Evolutionary conservation across 2,888 invertebrate genomes (phyloP).

Genomic region (Nemotelus pantherinus): DNA sequence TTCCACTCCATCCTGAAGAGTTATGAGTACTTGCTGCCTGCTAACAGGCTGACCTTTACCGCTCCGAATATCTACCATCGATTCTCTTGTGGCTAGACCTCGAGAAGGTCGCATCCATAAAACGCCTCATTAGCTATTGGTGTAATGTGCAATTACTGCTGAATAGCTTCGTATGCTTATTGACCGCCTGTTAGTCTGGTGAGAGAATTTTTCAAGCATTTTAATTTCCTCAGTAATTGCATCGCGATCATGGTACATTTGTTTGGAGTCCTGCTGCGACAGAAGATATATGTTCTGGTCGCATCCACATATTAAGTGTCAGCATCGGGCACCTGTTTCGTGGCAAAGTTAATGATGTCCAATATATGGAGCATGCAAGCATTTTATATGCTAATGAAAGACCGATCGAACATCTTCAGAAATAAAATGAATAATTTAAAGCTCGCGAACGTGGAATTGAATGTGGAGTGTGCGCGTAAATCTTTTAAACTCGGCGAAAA

Average conservation of each 20-base stretch:
- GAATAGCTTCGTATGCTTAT: slow-evolving; percentile 16
- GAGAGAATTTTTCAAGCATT: slow-evolving; percentile 9
- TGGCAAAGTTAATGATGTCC: slow-evolving; percentile 22
- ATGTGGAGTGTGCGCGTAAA: too few relatives aligned
- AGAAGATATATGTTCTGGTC: slow-evolving; percentile 3
- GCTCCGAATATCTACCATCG: slow-evolving; percentile 25
- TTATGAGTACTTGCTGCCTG: slow-evolving; percentile 26
- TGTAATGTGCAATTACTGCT: slow-evolving; percentile 32
- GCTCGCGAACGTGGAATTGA: background rate
- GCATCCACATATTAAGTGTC: slow-evolving; percentile 36
- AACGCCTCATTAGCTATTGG: slow-evolving; percentile 41
- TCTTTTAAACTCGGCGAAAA: too few relatives aligned
- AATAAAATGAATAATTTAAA: slow-evolving; percentile 21
- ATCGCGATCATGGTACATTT: slow-evolving; percentile 2
- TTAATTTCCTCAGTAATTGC: slow-evolving; percentile 39
- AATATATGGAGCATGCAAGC: slow-evolving; percentile 35
- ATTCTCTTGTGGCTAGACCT: slow-evolving; percentile 26
- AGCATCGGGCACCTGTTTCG: slow-evolving; percentile 41
- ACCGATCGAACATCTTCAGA: slow-evolving; percentile 9
- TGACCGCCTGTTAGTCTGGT: background rate
- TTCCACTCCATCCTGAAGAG: slow-evolving; percentile 38
- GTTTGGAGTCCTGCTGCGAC: slow-evolving; percentile 23
- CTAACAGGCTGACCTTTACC: slow-evolving; percentile 39
- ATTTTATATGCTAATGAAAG: slow-evolving; percentile 36
- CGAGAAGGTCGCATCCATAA: slow-evolving; percentile 42